Base-by-base conservation (phyloP, 2,797 vertebrate genomes). In the Danio choprae region DNA sequence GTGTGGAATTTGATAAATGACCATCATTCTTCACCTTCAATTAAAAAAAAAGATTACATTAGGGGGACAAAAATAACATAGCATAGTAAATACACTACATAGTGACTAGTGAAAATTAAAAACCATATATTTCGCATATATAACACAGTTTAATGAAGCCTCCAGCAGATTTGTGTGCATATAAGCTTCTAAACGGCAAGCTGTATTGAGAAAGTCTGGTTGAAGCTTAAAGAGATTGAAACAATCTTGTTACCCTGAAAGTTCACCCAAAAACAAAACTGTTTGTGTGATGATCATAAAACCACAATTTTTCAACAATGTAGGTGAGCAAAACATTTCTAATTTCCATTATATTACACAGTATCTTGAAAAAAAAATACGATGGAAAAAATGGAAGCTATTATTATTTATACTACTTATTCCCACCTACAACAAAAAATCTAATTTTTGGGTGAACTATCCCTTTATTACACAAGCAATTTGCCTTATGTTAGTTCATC, bases 21-120 rank as follows among this genome's bases (percentile, higher is more conserved):
- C 41, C 15, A 50, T 88, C 85, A 5, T 65, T 82, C 70, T 88
- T 89, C 0, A 16, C 7, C 92, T 94, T 77, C 64, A 89, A 88
- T 20, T 20, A 13, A 13, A 13, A 50, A 44, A n/a, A n/a, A 40
- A 69, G 5, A 7, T 3, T n/a, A 82, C 16, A 80, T 58, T 68
- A 20, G 74, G 41, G 4, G 69, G 46, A 64, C 4, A 20, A 44
- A 48, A 20, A 8, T 13, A 3, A 68, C 29, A 29, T 29, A 3
- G 29, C 29, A 29, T 29, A 29, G 29, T 29, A n/a, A n/a, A n/a
- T n/a, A n/a, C n/a, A n/a, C n/a, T n/a, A n/a, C n/a, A n/a, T n/a
- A n/a, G n/a, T n/a, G n/a, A n/a, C n/a, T n/a, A n/a, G n/a, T n/a
- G n/a, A 29, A 29, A 29, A 29, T 29, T 29, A 29, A 29, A 29